Evolutionary conservation across 2,797 vertebrate genomes (phyloP).

Genomic region (Takifugu ocellatus): DNA sequence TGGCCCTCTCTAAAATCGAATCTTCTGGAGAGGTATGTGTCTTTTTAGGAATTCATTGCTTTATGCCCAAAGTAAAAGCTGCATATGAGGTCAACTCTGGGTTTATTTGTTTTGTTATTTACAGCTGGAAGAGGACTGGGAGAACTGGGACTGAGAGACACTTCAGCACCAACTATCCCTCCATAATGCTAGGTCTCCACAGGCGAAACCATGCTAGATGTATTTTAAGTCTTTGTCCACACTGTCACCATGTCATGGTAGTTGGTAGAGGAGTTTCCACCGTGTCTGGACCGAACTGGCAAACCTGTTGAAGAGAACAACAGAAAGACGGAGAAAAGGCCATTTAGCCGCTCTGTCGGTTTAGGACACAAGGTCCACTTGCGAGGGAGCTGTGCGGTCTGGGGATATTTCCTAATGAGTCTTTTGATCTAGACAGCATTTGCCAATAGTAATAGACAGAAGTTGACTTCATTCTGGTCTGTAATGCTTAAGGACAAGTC

Average conservation of each 20-base stretch:
- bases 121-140: slow-evolving; percentile 97
- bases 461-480: slow-evolving; percentile 35
- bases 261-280: slow-evolving; percentile 49
- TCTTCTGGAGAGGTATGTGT: slow-evolving; percentile 83
- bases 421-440: slow-evolving; percentile 34
- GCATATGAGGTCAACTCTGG: not conserved
- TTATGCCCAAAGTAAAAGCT: too few species aligned
- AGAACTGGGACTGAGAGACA: slow-evolving; percentile 89
- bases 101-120: not conserved
- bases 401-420: slow-evolving; percentile 25
- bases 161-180: slow-evolving; percentile 36
- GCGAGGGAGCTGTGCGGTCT: slow-evolving; percentile 21
- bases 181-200: slow-evolving; percentile 60
- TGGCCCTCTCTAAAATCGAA: slow-evolving; percentile 89
- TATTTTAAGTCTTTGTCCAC: slow-evolving; percentile 75
- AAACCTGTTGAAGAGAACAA: slow-evolving; percentile 46
- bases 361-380: slow-evolving; percentile 34
- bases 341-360: slow-evolving; percentile 33
- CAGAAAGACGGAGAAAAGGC: slow-evolving; percentile 50
- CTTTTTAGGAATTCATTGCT: not conserved
- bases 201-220: slow-evolving; percentile 67
- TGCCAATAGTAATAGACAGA: slow-evolving; percentile 31
- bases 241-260: slow-evolving; percentile 71
- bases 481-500: slow-evolving; percentile 32
- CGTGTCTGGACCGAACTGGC: slow-evolving; percentile 52